Conservation (phyloP, 2,113 vertebrate genomes). For the Nicator chloris region DNA sequence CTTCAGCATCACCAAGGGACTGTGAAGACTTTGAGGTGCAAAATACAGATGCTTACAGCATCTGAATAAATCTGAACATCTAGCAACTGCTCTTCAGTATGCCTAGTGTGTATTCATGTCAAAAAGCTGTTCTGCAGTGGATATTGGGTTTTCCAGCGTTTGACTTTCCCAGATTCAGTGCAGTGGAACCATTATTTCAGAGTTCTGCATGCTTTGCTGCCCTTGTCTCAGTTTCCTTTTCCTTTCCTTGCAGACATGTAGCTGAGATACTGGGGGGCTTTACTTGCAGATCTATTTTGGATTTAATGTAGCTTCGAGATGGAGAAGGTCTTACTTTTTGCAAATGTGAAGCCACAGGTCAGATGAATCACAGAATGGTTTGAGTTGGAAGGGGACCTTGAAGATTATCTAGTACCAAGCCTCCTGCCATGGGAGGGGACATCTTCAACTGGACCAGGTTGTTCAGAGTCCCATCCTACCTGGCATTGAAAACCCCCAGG, state of each 20-base stretch:
- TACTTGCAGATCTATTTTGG: background rate
- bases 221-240: background rate
- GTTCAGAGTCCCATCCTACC: background rate
- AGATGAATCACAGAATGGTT: background rate
- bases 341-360: background rate
- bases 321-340: background rate
- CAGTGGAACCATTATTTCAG: background rate
- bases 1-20: background rate
- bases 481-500: background rate
- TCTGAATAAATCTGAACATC: conserved; percentile 1
- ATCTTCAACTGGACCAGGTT: background rate
- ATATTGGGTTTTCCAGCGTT: background rate
- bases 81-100: background rate
- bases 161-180: background rate
- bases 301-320: background rate
- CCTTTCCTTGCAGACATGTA: background rate
- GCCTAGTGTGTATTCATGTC: background rate
- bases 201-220: background rate
- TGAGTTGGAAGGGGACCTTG: background rate
- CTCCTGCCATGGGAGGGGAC: background rate
- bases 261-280: background rate
- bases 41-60: background rate
- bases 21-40: background rate
- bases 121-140: background rate
- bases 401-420: background rate